Evolutionary conservation across 2,888 invertebrate genomes (phyloP), one percentile per base, ranked within the genome.

Genomic region (Chloromyia formosa): DNA sequence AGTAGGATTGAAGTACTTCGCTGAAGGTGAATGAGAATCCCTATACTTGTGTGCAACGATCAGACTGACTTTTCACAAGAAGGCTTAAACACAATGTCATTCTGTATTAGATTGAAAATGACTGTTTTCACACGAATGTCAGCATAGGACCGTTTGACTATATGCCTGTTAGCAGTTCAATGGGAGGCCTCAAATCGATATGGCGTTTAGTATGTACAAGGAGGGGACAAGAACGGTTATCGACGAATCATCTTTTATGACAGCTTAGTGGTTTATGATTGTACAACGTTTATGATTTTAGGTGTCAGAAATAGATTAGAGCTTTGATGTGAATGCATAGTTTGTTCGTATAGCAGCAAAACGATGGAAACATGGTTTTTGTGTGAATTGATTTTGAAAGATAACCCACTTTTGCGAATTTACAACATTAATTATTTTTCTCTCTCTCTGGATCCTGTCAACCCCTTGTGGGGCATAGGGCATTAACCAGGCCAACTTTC

Each of bases 81-180:
- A 9, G 66, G 35, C 22, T 16, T 22, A 16, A 66, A 56, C 56
- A 35, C 2, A 71, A 40, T 71, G 71, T 71, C 71, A 56, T 56
- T 56, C 56, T 18, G 42, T 20, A 20, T 71, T 56, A 40, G 56
- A 71, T 71, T 71, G 35, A 71, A 71, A 56, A 35, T 71, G 45
- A 71, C 56, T 71, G 35, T 40, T 71, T 56, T 71, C 56, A 27
- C 56, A 42, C 42, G 18, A 18, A 3, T 20, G 9, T 18, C 62
- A 27, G 61, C 10, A n/a, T 40, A 18, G 40, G 27, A 35, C 7
- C 16, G 62, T n/a, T 16, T 40, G 42, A 40, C 18, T 35, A 35
- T 18, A 18, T 64, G 49, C 4, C 18, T 16, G 42, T 42, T 42
- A 20, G 18, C 16, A 20, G 20, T n/a, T 54, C 54, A 54, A 54